phyloP scores from a whole-genome alignment of 2,888 invertebrate genomes.

The Chrysotoxum bicinctum region DNA sequence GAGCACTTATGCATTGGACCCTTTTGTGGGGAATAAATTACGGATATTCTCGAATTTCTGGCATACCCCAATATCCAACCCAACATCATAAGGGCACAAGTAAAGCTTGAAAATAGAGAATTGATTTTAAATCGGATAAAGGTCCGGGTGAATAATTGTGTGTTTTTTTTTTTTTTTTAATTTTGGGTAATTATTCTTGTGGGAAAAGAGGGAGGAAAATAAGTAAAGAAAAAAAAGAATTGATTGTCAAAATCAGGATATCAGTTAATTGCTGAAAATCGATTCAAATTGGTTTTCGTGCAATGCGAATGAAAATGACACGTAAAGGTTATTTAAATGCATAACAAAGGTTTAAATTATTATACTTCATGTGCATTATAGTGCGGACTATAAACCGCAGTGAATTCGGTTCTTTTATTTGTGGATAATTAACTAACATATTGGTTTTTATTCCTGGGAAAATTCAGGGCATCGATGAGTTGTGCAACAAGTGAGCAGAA shows the following conservation, averaged over 20 bases:
- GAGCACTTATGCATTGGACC: constrained; percentile 5
- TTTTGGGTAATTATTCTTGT: constrained; percentile 21
- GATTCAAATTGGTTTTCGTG: constrained; percentile 26
- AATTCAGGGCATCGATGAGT: background rate
- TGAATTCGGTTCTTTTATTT: no score
- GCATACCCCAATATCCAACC: background rate
- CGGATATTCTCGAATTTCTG: constrained; percentile 8
- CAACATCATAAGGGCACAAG: background rate
- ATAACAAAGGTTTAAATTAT: background rate
- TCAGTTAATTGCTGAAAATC: constrained; percentile 41
- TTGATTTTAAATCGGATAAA: constrained; percentile 28
- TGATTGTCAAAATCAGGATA: constrained; percentile 47
- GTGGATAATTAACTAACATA: background rate
- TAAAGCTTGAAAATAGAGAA: background rate
- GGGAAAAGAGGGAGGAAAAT: background rate
- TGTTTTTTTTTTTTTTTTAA: constrained; percentile 11
- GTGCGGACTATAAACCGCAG: no score
- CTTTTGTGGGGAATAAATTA: constrained; percentile 39
- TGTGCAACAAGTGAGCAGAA: no score
- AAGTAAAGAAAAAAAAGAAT: background rate
- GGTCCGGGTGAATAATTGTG: background rate
- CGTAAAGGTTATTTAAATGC: background rate
- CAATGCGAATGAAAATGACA: constrained; percentile 12
- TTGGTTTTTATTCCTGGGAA: background rate
- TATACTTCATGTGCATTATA: background rate